Evolutionary conservation across 2,888 invertebrate genomes (phyloP).

Genomic region (Cloeon dipterum): DNA sequence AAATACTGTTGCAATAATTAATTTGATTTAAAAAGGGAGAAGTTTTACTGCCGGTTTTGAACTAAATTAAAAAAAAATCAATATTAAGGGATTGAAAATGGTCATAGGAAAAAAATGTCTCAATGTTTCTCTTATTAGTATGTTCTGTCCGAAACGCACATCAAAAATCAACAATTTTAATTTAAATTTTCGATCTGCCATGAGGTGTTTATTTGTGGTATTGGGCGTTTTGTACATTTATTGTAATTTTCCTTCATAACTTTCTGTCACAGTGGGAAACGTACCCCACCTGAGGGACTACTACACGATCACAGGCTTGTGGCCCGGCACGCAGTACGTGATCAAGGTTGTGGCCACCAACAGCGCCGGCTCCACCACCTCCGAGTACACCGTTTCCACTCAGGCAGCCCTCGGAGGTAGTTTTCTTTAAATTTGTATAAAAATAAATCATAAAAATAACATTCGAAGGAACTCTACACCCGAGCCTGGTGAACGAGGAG

Average conservation of each 20-base stretch:
- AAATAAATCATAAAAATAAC: background rate
- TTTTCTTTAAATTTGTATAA: conserved; percentile 1
- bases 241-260: no score
- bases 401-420: conserved; percentile 9
- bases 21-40: no score
- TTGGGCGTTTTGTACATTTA: no score
- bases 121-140: no score
- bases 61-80: no score
- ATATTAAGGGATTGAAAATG: background rate
- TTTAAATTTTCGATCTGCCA: no score
- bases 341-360: conserved; percentile 14
- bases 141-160: no score
- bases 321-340: conserved; percentile 15
- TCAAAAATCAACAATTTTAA: no score
- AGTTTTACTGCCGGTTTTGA: no score
- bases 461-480: conserved; percentile 10
- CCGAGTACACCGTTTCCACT: conserved; percentile 12
- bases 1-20: no score
- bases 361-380: conserved; percentile 14
- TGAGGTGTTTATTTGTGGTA: no score
- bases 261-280: conserved; percentile 11
- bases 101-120: no score
- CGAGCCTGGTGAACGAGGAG: conserved; percentile 10
- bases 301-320: conserved; percentile 13
- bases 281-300: conserved; percentile 11